These are phyloP conservation scores for Oreochromis niloticus DNA, from an alignment of 2,113 vertebrate genomes.

Conservation along the genomic window DNA sequence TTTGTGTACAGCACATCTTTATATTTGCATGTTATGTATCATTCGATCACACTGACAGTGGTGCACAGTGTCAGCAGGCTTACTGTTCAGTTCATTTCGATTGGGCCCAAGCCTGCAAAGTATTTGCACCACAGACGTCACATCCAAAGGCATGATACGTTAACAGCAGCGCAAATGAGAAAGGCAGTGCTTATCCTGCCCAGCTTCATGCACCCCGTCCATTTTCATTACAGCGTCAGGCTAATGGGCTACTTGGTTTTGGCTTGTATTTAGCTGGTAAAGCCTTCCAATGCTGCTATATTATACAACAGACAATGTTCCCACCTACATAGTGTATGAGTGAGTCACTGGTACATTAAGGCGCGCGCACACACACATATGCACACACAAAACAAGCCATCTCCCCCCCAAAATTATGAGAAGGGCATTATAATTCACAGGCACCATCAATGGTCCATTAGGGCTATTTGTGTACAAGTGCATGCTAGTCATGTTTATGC, in stretches of 20 bases:
- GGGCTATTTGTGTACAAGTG: neutral
- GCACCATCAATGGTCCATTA: neutral
- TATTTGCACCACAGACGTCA: neutral
- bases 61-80: neutral
- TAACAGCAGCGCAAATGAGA: neutral
- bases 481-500: neutral
- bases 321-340: neutral
- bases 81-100: neutral
- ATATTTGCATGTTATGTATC: neutral
- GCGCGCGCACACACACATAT: neutral
- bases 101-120: neutral
- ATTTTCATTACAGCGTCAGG: neutral
- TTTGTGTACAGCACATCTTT: neutral
- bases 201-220: neutral
- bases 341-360: slow-evolving; percentile 3
- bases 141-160: neutral
- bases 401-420: neutral
- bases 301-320: neutral
- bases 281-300: neutral
- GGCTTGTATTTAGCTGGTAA: neutral
- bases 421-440: neutral
- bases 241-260: neutral
- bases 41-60: neutral
- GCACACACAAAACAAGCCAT: neutral
- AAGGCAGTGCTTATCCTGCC: neutral